Conservation (phyloP, 2,888 invertebrate species). For the Seira sanloemensis region DNA sequence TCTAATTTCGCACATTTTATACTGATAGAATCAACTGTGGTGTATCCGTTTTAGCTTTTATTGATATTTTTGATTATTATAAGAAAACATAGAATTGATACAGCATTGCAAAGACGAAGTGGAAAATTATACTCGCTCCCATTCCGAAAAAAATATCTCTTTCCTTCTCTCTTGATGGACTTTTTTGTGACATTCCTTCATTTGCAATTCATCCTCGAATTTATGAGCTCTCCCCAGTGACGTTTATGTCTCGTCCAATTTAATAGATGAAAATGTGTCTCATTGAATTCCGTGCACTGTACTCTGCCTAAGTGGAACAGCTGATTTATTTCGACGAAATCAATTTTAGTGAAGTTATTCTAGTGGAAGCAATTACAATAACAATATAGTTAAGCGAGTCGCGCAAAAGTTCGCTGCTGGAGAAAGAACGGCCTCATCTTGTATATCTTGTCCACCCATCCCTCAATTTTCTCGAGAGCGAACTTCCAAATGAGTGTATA, state of each 20-base stretch:
- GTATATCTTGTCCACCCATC: neutral
- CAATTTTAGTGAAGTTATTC: neutral
- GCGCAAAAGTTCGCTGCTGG: neutral
- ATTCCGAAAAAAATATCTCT: too few relatives aligned
- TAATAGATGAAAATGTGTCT: neutral
- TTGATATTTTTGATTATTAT: too few relatives aligned
- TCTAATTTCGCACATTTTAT: too few relatives aligned
- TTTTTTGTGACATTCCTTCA: neutral
- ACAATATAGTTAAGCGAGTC: slow-evolving; percentile 5
- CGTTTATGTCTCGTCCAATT: neutral
- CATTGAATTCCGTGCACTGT: neutral
- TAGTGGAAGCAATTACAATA: slow-evolving; percentile 11
- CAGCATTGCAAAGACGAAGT: too few relatives aligned
- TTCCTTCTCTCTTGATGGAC: too few relatives aligned
- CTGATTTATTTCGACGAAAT: neutral
- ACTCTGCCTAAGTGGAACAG: neutral
- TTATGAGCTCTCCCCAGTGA: neutral
- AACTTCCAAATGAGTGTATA: neutral
- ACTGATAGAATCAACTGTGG: too few relatives aligned
- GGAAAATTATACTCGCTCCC: too few relatives aligned
- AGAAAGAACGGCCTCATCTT: neutral
- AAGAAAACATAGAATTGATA: too few relatives aligned
- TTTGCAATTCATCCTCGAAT: slow-evolving; percentile 3
- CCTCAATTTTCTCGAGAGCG: neutral
- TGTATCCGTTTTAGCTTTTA: too few relatives aligned